Evolutionary conservation across 2,113 vertebrate genomes (phyloP), one percentile per base, ranked within the genome.

Genomic region (Aspidoscelis tigris): DNA sequence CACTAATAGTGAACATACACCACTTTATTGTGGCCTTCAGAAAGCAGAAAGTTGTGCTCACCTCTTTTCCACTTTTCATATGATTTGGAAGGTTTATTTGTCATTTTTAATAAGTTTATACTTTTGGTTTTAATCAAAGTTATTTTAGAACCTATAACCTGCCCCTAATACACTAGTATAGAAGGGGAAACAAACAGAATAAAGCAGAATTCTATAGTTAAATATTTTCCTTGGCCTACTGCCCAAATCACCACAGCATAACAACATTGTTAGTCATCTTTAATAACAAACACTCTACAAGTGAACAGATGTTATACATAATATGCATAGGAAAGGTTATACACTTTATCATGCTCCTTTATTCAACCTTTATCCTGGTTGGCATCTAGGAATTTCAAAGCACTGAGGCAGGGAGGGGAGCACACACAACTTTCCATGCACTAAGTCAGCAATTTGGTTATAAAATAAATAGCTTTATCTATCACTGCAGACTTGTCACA

Each of bases 361-460:
- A 55, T 69, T 69, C 61, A 83, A 76, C 7, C 64, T 83, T 76
- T 5, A 76, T 78, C 50, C 70, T 2, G 26, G 69, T 5, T 79
- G 20, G 7, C 55, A 44, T 79, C 4, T 39, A 21, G 44, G 58
- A 76, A 92, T 87, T 92, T 89, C 90, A 92, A 89, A 93, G 76
- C 80, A 87, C 77, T 72, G 80, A 18, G 58, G 58, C 4, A 18
- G 58, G 14, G 58, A 16, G 4, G 33, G 53, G 76, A 41, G 55
- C 82, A 84, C 33, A 47, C 21, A 84, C 53, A 83, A 68, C 20
- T 73, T 71, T 78, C 50, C 91, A 94, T 93, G 94, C 94, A 92
- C 86, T 80, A 44, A 81, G 58, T 41, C 75, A 88, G 80, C 33
- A 84, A 70, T 87, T 83, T 93, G 89, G 91, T 83, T 58, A 79